A percentile compares a stretch with the other conserved stretches of the same genome.
phyloP scores from a whole-genome alignment of 2,113 vertebrate genomes.

The Scartelaos histophorus region DNA sequence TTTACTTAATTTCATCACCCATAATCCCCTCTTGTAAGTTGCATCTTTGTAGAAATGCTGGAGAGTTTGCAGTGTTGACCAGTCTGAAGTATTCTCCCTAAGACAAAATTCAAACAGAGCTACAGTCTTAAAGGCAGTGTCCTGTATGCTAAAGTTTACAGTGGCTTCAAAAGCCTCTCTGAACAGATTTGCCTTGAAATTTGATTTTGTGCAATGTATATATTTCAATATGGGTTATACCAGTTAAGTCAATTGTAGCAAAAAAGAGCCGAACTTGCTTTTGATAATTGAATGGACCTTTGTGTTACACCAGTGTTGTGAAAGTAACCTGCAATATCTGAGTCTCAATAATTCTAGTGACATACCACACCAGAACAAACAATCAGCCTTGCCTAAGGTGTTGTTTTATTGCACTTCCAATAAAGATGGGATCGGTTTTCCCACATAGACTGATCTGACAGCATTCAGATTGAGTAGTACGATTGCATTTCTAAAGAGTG shows the following conservation, averaged over 20 bases:
- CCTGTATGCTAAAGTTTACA: neutral
- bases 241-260: neutral
- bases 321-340: neutral
- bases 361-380: neutral
- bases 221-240: neutral
- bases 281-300: neutral
- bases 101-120: neutral
- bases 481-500: neutral
- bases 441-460: neutral
- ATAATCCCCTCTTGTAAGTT: neutral
- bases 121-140: neutral
- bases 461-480: neutral
- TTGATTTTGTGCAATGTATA: neutral
- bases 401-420: neutral
- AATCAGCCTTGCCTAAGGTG: neutral
- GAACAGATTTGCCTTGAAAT: neutral
- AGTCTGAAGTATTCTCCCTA: neutral
- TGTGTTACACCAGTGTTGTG: neutral
- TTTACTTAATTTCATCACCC: neutral
- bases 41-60: neutral
- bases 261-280: neutral
- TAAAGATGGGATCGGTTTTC: neutral
- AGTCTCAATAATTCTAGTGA: neutral
- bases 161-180: neutral
- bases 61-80: neutral